These are phyloP conservation scores for Pollenia labialis DNA, from an alignment of 2,888 invertebrate genomes.

Conservation along the genomic window DNA sequence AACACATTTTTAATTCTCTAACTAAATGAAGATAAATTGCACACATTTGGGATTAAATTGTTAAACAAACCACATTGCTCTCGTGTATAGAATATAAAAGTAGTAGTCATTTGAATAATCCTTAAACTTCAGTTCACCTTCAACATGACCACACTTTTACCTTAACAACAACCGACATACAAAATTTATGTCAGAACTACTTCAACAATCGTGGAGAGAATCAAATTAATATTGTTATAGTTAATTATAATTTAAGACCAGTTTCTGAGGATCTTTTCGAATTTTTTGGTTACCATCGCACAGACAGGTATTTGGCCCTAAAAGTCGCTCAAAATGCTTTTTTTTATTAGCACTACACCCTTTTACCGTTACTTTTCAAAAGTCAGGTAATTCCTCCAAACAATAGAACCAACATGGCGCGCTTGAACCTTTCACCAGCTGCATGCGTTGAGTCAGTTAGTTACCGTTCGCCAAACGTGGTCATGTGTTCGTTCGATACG, in stretches of 20 bases:
- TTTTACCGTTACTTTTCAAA: too few species aligned
- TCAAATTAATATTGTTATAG: conserved; percentile 69
- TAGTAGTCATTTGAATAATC: too few species aligned
- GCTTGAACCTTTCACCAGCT: too few species aligned
- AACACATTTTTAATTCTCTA: neutral
- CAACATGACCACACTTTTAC: conserved; percentile 17
- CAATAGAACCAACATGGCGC: too few species aligned
- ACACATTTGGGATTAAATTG: neutral
- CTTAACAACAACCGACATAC: conserved; percentile 58
- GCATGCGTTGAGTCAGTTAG: too few species aligned
- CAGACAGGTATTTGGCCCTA: too few species aligned
- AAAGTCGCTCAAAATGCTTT: too few species aligned
- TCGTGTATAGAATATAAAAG: neutral
- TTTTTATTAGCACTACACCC: too few species aligned
- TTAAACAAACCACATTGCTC: neutral
- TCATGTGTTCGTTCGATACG: too few species aligned
- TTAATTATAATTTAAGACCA: conserved; percentile 76
- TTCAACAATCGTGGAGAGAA: conserved; percentile 31
- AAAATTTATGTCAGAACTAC: conserved; percentile 62
- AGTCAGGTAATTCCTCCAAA: too few species aligned
- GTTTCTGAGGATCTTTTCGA: conserved; percentile 79
- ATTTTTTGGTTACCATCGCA: conserved; percentile 82
- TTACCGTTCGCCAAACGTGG: too few species aligned
- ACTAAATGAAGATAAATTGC: conserved; percentile 11
- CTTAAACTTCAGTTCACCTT: neutral